Conservation (phyloP, 2,113 vertebrate species). For the Anhinga rufa region DNA sequence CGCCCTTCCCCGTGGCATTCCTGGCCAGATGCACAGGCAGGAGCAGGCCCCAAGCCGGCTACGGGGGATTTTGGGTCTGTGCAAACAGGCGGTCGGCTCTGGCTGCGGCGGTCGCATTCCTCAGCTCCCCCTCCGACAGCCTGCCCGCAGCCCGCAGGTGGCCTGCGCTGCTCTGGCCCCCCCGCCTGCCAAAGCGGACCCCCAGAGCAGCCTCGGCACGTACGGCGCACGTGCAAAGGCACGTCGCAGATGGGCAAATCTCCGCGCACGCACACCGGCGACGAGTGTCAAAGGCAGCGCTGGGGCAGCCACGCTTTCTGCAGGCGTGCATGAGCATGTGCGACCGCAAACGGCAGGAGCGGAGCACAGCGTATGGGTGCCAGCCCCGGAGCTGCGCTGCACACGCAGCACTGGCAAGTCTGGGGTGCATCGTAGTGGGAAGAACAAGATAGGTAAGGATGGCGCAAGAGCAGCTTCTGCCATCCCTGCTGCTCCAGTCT, state of each 20-base stretch:
- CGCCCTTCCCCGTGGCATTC: neutral
- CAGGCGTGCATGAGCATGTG: neutral
- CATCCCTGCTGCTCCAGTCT: neutral
- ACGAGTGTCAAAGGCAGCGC: neutral
- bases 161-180: neutral
- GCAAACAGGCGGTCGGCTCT: neutral
- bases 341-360: neutral
- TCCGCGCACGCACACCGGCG: accelerated
- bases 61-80: neutral
- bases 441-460: neutral
- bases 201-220: neutral
- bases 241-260: neutral
- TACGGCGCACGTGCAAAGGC: neutral
- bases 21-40: neutral
- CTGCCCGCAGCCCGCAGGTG: neutral
- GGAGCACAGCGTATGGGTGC: accelerated
- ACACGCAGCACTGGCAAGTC: neutral
- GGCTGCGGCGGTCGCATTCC: neutral
- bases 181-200: neutral
- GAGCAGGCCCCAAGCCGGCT: neutral
- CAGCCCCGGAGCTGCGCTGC: neutral
- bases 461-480: neutral
- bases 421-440: accelerated
- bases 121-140: neutral
- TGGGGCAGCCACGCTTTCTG: neutral